A percentile compares a stretch with the other conserved stretches of the same genome.
Evolutionary conservation across 2,888 invertebrate species (phyloP).

Genomic region (Agelastica alni): DNA sequence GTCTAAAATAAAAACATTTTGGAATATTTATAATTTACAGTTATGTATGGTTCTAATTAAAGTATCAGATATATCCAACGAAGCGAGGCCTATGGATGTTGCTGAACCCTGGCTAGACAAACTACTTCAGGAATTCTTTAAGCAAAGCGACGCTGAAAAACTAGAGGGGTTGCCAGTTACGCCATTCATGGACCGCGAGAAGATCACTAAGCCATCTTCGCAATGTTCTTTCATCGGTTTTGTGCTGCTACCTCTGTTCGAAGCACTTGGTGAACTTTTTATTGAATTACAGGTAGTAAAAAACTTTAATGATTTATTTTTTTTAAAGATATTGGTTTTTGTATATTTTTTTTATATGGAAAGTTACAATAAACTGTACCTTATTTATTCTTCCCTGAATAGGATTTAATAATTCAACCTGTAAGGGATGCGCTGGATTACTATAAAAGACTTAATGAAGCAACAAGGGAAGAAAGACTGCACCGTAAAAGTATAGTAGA

Average conservation of each 20-base stretch:
- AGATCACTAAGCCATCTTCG: constrained; percentile 81
- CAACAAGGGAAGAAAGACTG: constrained; percentile 63
- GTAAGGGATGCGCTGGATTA: constrained; percentile 66
- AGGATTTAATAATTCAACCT: constrained; percentile 67
- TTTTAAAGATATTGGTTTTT: too few species aligned
- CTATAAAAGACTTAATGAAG: constrained; percentile 66
- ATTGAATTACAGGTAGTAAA: constrained; percentile 73
- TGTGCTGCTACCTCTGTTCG: constrained; percentile 78
- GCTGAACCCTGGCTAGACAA: constrained; percentile 83
- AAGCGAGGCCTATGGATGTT: constrained; percentile 80
- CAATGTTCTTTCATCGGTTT: constrained; percentile 84
- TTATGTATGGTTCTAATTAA: constrained; percentile 81
- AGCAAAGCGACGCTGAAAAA: constrained; percentile 81
- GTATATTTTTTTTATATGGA: too few species aligned
- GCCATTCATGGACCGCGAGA: constrained; percentile 85
- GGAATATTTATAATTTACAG: constrained; percentile 54
- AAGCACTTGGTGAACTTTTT: constrained; percentile 74
- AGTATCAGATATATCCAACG: constrained; percentile 83
- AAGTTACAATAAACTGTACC: too few species aligned
- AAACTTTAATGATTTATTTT: too few species aligned
- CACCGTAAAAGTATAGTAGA: constrained; percentile 65
- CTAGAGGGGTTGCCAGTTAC: constrained; percentile 81
- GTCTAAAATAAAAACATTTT: too few species aligned
- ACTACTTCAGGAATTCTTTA: constrained; percentile 73
- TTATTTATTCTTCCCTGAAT: too few species aligned